Evolutionary conservation across 1,140 invertebrate genomes (phyloP).

Genomic region (Anoplophora glabripennis): DNA sequence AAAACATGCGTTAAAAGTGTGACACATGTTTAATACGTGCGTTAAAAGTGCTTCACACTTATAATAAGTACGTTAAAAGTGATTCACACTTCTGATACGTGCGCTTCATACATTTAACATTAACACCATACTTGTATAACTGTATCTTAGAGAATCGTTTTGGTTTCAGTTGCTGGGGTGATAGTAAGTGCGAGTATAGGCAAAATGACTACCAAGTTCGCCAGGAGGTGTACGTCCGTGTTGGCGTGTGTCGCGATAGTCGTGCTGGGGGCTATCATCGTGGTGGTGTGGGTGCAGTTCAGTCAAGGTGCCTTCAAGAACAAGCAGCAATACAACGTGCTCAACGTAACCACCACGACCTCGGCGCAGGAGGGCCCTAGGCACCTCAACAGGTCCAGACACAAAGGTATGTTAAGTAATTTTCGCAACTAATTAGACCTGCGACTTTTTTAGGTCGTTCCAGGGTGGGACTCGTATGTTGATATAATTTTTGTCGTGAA

Average conservation of each 20-base stretch:
- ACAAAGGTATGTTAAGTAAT: constrained; percentile 7
- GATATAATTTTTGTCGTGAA: no score
- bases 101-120: no score
- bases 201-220: constrained; percentile 27
- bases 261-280: constrained; percentile 32
- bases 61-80: no score
- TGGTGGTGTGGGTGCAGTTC: constrained; percentile 37
- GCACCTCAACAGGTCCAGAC: background rate
- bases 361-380: background rate
- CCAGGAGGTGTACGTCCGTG: constrained; percentile 25
- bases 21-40: no score
- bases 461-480: no score
- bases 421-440: no score
- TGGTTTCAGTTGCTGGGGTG: constrained; percentile 5
- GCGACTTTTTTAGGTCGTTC: no score
- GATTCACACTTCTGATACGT: no score
- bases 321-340: background rate
- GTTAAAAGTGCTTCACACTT: no score
- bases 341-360: constrained; percentile 3
- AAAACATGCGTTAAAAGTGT: no score
- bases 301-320: constrained; percentile 33
- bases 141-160: no score
- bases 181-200: background rate
- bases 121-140: no score
- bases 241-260: constrained; percentile 30